Conservation (phyloP, 2,113 vertebrate genomes). For the Atlantisia rogersi region DNA sequence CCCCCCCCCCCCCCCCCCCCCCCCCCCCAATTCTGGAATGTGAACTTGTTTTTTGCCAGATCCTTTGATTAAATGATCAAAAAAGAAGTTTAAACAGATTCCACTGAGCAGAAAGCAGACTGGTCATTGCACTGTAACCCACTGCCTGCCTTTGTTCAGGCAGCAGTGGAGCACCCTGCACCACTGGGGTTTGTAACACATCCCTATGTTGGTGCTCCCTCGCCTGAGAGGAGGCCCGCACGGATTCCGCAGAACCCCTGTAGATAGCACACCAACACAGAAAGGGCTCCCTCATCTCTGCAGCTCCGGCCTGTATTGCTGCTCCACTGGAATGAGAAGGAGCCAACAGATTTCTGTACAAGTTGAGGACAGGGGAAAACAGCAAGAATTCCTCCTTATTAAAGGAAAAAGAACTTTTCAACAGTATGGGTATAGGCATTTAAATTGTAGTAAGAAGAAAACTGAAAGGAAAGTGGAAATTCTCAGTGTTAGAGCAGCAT, state of each 20-base stretch:
- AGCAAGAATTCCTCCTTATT: not conserved
- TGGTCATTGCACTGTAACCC: not conserved
- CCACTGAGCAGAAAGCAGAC: not conserved
- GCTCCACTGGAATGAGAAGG: not conserved
- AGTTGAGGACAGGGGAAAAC: not conserved
- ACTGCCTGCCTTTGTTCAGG: not conserved
- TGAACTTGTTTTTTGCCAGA: not conserved
- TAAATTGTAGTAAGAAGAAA: not conserved
- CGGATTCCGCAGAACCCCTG: fast-evolving
- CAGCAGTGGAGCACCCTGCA: not conserved
- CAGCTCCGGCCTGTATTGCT: not conserved
- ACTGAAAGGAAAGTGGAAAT: not conserved
- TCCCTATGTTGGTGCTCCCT: fast-evolving
- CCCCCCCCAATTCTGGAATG: not conserved
- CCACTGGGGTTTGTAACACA: not conserved
- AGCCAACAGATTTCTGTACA: not conserved
- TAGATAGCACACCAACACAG: not conserved
- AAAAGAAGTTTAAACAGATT: not conserved
- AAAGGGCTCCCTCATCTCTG: not conserved
- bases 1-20: not conserved
- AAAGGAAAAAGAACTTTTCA: not conserved
- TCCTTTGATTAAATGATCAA: not conserved
- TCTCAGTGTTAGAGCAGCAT: not conserved
- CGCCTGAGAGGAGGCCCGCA: fast-evolving
- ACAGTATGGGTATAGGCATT: not conserved